phyloP scores from a whole-genome alignment of 2,888 invertebrate species.

The Choreutis nemorana region DNA sequence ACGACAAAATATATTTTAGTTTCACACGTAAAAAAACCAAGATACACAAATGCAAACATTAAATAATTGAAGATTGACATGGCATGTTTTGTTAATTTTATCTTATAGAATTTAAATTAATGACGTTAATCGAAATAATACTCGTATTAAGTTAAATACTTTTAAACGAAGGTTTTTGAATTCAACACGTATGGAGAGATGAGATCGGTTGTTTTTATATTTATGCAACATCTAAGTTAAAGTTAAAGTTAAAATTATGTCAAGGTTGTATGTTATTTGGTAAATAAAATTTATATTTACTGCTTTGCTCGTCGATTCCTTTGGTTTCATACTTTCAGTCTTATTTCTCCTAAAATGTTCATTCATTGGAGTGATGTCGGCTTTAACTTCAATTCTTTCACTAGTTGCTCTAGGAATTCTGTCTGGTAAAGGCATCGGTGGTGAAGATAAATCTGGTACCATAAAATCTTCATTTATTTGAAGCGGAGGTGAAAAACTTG shows the following conservation, averaged over 20 bases:
- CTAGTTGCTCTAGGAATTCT: slow-evolving; percentile 34
- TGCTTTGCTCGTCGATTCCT: slow-evolving; percentile 34
- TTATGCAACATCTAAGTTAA: no score
- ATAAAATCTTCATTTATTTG: slow-evolving; percentile 58
- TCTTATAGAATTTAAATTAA: no score
- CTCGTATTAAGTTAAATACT: no score
- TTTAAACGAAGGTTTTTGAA: no score
- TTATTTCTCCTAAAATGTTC: slow-evolving; percentile 52
- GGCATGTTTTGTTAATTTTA: no score
- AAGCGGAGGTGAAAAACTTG: slow-evolving; percentile 67
- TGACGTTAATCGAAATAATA: no score
- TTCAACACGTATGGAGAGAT: no score
- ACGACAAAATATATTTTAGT: no score
- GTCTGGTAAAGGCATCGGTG: slow-evolving; percentile 52
- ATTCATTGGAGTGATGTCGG: slow-evolving; percentile 35
- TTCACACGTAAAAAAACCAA: no score
- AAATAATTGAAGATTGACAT: no score
- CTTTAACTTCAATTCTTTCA: slow-evolving; percentile 52
- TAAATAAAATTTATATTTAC: slow-evolving; percentile 21
- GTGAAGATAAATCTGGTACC: slow-evolving; percentile 50
- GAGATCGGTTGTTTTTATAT: no score
- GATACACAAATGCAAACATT: no score
- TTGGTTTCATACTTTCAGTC: slow-evolving; percentile 49
- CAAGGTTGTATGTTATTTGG: slow-evolving; percentile 2
- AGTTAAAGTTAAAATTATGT: slow-evolving; percentile 2